Base-by-base conservation (phyloP, 1,140 invertebrate species). In the Varroa destructor region DNA sequence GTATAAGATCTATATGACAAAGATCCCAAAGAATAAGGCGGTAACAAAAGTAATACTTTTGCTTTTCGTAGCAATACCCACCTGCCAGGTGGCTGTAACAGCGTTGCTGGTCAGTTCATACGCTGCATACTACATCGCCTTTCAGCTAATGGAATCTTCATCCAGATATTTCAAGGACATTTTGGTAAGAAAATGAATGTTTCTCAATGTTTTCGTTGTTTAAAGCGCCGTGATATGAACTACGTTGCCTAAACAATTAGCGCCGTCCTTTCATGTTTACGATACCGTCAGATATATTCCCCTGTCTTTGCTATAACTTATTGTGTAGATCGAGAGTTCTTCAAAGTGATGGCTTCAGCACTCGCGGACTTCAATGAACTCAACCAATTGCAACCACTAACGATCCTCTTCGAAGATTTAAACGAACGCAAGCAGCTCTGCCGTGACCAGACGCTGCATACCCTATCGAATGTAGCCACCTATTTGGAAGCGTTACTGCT, bases 301-400 rank as follows among this genome's bases (percentile, higher is more conserved):
- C 25, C 25, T 25, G 25, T 25, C 25, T 25, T 25, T 25, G 25
- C 25, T 25, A 25, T 25, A 25, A 25, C 25, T 51, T 8, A 3
- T 51, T 8, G 4, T 78, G 80, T 74, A 81, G 81, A 81, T 81
- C 46, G 79, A 85, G 87, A 89, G 76, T 95, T 97, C 79, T 96
- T 96, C 83, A 90, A 89, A 78, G 95, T 91, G 74, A 88, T 99
- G 74, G 88, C 91, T 1, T 86, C 89, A 77, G 89, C 93, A 0
- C 82, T 99, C 73, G 84, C 89, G n/a, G 95, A 99, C 81, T 99
- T 99, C 81, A 89, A 89, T 77, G 96, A 99, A 79, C 79, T 99
- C 56, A 97, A 93, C 80, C 91, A 93, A 5, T 88, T 94, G 72
- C 90, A 92, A 54, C 93, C 94, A 12, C 82, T 98, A 70, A 91